Evolutionary conservation across 64 coral and sea anemone genomes (phyloP).

Genomic region (Actinia equina): DNA sequence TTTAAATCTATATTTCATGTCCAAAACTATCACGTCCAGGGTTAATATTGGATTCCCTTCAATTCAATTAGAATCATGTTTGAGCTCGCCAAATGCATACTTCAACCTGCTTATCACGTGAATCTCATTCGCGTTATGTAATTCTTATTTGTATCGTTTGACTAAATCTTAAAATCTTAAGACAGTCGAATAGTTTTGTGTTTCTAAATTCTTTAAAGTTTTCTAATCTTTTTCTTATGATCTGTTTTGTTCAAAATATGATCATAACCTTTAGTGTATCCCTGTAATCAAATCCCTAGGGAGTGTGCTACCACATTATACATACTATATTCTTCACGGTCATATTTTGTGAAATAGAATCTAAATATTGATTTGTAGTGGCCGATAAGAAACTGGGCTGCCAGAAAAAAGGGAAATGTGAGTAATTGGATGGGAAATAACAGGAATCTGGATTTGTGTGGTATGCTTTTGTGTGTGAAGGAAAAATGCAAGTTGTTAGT

Average conservation of each 20-base stretch:
- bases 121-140: not conserved
- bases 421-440: not conserved
- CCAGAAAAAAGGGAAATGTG: not conserved
- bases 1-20: no score
- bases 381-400: not conserved
- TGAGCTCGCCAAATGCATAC: no score
- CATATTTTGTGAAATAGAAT: not conserved
- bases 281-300: not conserved
- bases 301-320: not conserved
- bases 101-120: not conserved
- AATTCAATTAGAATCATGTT: no score
- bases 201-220: not conserved
- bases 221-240: not conserved
- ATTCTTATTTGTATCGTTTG: not conserved
- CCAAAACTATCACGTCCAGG: no score
- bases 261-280: not conserved
- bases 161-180: not conserved
- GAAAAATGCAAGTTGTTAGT: no score
- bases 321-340: not conserved
- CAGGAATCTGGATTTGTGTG: not conserved
- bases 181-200: not conserved
- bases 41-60: no score
- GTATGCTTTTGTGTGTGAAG: not conserved
- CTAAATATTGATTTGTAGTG: not conserved
- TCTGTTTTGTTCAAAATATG: not conserved